A percentile compares a stretch with the other conserved stretches of the same genome.
These are phyloP conservation scores for Euura saliciscinereae DNA, from an alignment of 1,140 invertebrate genomes.

Conservation along the genomic window DNA sequence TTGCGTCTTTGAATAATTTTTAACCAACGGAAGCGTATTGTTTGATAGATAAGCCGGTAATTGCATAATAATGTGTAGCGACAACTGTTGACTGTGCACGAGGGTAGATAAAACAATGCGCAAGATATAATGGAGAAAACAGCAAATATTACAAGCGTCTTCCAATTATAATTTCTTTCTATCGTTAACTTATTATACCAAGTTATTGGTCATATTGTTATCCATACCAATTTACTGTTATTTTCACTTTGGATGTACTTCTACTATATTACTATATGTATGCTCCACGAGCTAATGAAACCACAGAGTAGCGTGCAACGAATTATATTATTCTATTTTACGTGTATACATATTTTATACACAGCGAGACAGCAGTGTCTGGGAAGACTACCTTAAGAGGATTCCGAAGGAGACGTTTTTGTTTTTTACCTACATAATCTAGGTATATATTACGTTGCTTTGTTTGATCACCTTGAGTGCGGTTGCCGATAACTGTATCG, in stretches of 20 bases:
- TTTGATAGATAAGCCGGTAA: not conserved
- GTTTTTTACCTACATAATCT: not conserved
- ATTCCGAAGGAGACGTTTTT: not conserved
- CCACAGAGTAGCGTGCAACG: slow-evolving; percentile 9
- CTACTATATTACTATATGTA: slow-evolving; percentile 1
- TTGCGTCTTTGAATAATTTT: not conserved
- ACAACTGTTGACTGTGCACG: not conserved
- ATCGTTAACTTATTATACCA: slow-evolving; percentile 11
- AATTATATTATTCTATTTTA: slow-evolving; percentile 3
- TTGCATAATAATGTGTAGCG: slow-evolving; percentile 3
- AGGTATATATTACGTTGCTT: not conserved
- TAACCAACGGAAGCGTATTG: not conserved
- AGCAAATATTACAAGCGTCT: slow-evolving; percentile 50
- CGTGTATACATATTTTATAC: not conserved
- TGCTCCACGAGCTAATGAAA: not conserved
- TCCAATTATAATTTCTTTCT: slow-evolving; percentile 29
- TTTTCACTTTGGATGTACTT: not conserved
- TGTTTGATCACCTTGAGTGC: not conserved
- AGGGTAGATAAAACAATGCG: slow-evolving; percentile 2
- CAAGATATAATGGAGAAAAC: slow-evolving; percentile 19
- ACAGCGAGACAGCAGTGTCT: not conserved
- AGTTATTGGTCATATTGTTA: not conserved
- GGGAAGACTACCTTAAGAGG: not conserved
- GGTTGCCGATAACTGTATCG: not conserved
- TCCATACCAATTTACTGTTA: not conserved